phyloP scores from a whole-genome alignment of 2,888 invertebrate genomes.

The Cordilura impudica region DNA sequence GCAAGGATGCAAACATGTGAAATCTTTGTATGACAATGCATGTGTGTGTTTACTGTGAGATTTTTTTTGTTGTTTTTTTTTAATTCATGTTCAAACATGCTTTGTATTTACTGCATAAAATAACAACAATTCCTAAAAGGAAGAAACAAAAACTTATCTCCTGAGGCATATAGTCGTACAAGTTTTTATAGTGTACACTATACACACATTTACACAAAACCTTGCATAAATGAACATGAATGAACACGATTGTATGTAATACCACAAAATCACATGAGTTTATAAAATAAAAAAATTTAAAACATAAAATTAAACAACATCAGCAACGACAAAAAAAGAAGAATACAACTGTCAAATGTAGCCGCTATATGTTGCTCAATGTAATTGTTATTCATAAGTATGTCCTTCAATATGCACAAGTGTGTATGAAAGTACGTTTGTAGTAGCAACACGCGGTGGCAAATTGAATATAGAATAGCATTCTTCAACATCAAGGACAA shows the following conservation, averaged over 20 bases:
- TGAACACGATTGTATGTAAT: conserved; percentile 46
- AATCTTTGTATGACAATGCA: conserved; percentile 1
- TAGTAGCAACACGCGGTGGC: conserved; percentile 37
- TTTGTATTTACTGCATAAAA: conserved; percentile 45
- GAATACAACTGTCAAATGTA: conserved; percentile 18
- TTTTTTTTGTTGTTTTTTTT: not conserved
- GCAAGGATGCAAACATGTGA: conserved; percentile 47
- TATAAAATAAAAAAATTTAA: conserved; percentile 44
- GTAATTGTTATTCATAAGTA: conserved; percentile 51
- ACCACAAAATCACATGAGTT: conserved; percentile 53
- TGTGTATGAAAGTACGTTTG: not conserved
- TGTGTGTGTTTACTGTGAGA: conserved; percentile 13
- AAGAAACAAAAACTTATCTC: conserved; percentile 47
- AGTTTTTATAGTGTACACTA: conserved; percentile 30
- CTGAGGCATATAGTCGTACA: conserved; percentile 38
- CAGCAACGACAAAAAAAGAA: not conserved
- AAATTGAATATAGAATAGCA: conserved; percentile 44
- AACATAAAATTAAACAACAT: not conserved
- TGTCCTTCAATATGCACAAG: conserved; percentile 21
- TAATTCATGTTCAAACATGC: conserved; percentile 51
- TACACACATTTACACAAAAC: conserved; percentile 9
- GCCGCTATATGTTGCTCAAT: conserved; percentile 21
- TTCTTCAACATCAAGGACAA: conserved; percentile 13
- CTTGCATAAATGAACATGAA: conserved; percentile 5
- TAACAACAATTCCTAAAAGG: conserved; percentile 32